These are phyloP conservation scores for Sapajus apella DNA, from an alignment of 2,113 vertebrate species.

Conservation along the genomic window DNA sequence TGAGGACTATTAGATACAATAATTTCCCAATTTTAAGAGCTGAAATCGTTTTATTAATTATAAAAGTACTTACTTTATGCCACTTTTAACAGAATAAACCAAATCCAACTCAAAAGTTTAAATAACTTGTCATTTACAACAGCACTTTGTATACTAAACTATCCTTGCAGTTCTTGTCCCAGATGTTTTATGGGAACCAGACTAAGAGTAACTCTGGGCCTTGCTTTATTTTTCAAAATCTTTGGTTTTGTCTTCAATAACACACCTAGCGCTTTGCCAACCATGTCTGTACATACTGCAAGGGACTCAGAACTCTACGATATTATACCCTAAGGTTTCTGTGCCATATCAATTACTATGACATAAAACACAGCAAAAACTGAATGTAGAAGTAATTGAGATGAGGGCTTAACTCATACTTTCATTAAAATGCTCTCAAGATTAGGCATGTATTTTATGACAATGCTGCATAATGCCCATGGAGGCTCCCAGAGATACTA, in stretches of 20 bases:
- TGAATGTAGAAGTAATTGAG: neutral
- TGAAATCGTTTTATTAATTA: neutral
- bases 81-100: neutral
- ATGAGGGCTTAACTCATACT: neutral
- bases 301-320: neutral
- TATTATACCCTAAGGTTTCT: neutral
- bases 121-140: neutral
- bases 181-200: neutral
- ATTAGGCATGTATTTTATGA: neutral
- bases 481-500: neutral
- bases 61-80: neutral
- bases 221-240: neutral
- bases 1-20: neutral
- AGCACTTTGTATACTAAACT: neutral
- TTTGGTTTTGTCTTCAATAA: neutral
- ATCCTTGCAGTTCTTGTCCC: neutral
- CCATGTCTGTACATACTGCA: neutral
- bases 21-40: neutral
- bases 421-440: neutral
- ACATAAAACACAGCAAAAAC: neutral
- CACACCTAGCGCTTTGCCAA: neutral
- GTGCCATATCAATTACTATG: neutral
- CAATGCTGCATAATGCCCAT: neutral
- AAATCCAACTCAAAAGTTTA: neutral
- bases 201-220: neutral